phyloP scores from a whole-genome alignment of 2,888 invertebrate genomes.

The Melanostoma scalare region DNA sequence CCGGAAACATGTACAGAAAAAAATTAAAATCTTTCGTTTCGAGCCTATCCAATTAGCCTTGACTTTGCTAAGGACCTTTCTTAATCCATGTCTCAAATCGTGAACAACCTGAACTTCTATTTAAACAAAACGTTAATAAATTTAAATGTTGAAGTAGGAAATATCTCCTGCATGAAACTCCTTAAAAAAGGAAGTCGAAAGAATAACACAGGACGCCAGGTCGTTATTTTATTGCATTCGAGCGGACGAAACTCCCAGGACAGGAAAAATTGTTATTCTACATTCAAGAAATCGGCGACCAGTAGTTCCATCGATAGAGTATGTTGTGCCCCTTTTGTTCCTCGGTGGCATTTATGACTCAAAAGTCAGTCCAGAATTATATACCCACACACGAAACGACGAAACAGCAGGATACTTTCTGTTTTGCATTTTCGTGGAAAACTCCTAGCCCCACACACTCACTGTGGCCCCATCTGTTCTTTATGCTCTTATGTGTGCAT shows the following conservation, averaged over 20 bases:
- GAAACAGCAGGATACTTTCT: constrained; percentile 10
- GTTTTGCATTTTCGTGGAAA: constrained; percentile 48
- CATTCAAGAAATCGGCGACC: constrained; percentile 49
- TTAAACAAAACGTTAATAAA: constrained; percentile 2
- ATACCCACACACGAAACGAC: constrained; percentile 39
- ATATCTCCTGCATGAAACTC: constrained; percentile 18
- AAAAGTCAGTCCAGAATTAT: constrained; percentile 47
- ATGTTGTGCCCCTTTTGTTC: not conserved
- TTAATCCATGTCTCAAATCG: no score
- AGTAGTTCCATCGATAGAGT: constrained; percentile 16
- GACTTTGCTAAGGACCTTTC: no score
- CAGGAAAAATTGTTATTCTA: constrained; percentile 8
- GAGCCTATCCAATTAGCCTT: no score
- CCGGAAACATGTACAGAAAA: no score
- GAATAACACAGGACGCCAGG: constrained; percentile 50
- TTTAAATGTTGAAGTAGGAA: constrained; percentile 3
- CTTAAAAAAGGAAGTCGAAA: constrained; percentile 35
- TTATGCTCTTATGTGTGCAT: constrained; percentile 24
- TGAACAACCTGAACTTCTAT: not conserved
- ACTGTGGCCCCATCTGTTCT: constrained; percentile 7
- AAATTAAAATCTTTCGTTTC: no score
- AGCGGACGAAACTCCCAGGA: constrained; percentile 49
- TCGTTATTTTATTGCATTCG: constrained; percentile 72
- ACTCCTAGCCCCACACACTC: constrained; percentile 4
- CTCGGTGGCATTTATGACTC: constrained; percentile 43